phyloP scores from a whole-genome alignment of 2,113 vertebrate genomes.

The Neogale vison region DNA sequence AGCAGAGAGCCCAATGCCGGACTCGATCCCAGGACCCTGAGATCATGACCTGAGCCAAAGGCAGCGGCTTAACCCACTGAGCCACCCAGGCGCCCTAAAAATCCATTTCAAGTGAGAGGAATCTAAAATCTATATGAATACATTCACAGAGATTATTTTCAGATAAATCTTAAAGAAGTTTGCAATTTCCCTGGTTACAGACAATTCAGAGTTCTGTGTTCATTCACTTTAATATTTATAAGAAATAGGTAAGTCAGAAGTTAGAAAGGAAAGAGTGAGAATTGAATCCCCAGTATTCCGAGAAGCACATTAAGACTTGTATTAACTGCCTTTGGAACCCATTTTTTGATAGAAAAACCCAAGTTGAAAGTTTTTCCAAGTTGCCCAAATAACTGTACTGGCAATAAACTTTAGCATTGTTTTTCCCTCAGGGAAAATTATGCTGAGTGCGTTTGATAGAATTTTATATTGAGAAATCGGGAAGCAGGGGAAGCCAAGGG shows the following conservation, averaged over 20 bases:
- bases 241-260: not conserved
- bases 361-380: slow-evolving; percentile 38
- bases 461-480: not conserved
- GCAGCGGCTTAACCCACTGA: too few species aligned
- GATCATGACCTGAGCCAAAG: too few species aligned
- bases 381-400: not conserved
- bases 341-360: not conserved
- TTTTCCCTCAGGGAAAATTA: not conserved
- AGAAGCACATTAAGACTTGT: not conserved
- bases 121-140: slow-evolving; percentile 1
- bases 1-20: too few species aligned
- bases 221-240: slow-evolving; percentile 35
- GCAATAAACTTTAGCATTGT: not conserved
- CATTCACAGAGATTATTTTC: not conserved
- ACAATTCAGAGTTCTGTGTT: not conserved
- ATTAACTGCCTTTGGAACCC: not conserved
- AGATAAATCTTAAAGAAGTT: slow-evolving; percentile 18
- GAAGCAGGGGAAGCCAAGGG: not conserved
- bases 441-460: not conserved
- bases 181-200: not conserved
- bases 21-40: too few species aligned
- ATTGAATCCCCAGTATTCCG: not conserved
- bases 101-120: not conserved
- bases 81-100: too few species aligned
- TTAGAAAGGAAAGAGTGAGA: slow-evolving; percentile 5